Base-by-base conservation (phyloP, 2,113 vertebrate species). In the Larimichthys polyactis region DNA sequence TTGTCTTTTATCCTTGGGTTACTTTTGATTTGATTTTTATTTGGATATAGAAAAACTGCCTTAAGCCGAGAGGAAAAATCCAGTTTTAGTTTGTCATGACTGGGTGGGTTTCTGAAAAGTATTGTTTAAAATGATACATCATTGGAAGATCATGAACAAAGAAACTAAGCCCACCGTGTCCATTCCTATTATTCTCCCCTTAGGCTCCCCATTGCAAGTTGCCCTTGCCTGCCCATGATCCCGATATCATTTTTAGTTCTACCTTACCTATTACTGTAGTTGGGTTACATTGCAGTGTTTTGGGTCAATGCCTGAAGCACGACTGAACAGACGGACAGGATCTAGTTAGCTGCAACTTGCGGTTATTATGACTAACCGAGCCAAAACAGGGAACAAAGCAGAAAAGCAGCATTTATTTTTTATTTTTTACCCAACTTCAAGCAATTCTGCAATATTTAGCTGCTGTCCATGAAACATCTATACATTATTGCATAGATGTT, bases 91-190 rank as follows among this genome's bases (percentile, higher is more conserved):
- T 65, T 59, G 32, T 65, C 69, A 69, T 24, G 57, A 62, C 49
- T 49, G 40, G 22, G 5, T 71, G 22, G 29, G 15, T 68, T 79
- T 72, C 60, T 81, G 65, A 83, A 64, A 76, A 55, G 22, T 27
- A 77, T 46, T 84, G 44, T 27, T 43, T 71, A 11, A 85, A 77
- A 78, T 71, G 7, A 67, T 66, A 17, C 52, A 58, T 78, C 32
- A 49, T 17, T 70, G 14, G 24, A 16, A 16, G 22, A 66, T 51
- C 20, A 36, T 4, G 27, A 71, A 43, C 17, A 78, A 43, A 71
- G 48, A 74, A 60, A 64, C 20, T 12, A 40, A n/a, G 10, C 64
- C 77, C 54, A 48, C 43, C 0, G 8, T 44, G 48, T 75, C 54
- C 51, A 16, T 79, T 71, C 59, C 32, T 44, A 49, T 78, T 59